Conservation (phyloP, 23 tunicate species). For the Trididemnum nubilum region DNA sequence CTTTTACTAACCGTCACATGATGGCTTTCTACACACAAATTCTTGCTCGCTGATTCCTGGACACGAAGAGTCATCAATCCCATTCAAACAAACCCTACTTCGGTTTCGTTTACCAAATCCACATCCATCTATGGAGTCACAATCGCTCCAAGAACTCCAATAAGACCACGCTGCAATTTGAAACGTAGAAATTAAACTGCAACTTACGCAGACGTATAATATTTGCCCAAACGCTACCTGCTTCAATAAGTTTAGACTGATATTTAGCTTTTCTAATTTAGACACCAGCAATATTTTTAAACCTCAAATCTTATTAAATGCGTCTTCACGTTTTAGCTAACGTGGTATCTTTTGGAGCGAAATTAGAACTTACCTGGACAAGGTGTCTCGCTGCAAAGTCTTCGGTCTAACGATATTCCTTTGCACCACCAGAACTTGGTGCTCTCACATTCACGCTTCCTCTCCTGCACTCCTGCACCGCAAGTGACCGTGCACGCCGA, state of each 20-base stretch:
- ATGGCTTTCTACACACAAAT: not conserved
- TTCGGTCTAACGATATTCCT: slow-evolving; percentile 8
- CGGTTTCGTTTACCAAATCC: slow-evolving; percentile 14
- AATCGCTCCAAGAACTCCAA: slow-evolving; percentile 36
- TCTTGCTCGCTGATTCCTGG: not conserved
- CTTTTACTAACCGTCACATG: slow-evolving; percentile 28
- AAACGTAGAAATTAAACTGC: no score
- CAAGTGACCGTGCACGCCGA: slow-evolving; percentile 19
- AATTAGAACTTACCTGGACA: slow-evolving; percentile 45
- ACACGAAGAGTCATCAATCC: slow-evolving; percentile 11
- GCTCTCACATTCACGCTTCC: slow-evolving; percentile 21
- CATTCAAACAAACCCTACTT: slow-evolving; percentile 15
- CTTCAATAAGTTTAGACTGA: no score
- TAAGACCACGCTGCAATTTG: slow-evolving; percentile 29
- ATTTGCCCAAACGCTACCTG: no score
- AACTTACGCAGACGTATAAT: no score
- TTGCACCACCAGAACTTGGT: slow-evolving; percentile 1
- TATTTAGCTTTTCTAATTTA: no score
- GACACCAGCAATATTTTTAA: no score
- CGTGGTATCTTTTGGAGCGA: no score
- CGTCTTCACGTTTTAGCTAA: no score
- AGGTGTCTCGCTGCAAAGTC: not conserved
- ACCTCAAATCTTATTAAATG: no score
- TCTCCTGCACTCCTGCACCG: slow-evolving; percentile 24
- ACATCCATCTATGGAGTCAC: slow-evolving; percentile 18